Evolutionary conservation across 2,113 vertebrate genomes (phyloP).

Genomic region (Menidia beryllina): DNA sequence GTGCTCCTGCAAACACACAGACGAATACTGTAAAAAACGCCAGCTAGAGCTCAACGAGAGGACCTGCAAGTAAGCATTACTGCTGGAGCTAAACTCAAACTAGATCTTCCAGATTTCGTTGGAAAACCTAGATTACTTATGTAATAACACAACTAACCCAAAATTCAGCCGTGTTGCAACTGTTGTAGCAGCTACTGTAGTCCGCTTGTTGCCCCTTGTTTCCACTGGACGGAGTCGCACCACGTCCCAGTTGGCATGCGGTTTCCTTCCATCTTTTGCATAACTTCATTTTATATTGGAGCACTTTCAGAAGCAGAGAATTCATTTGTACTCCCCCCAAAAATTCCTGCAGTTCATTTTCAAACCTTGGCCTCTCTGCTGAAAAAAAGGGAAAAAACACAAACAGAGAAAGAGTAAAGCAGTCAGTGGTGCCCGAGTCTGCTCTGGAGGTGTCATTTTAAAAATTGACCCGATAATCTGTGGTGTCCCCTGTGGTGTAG

Average conservation of each 20-base stretch:
- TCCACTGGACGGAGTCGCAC: slow-evolving; percentile 2
- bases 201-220: slow-evolving; percentile 21
- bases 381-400: too few species aligned
- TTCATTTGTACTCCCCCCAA: background rate
- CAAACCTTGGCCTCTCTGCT: background rate
- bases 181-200: background rate
- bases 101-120: background rate
- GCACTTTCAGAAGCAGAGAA: background rate
- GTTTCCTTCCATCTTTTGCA: background rate
- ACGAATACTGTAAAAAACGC: slow-evolving; percentile 95
- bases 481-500: background rate
- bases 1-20: slow-evolving; percentile 99
- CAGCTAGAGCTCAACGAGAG: slow-evolving; percentile 99
- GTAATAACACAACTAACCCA: slow-evolving; percentile 19
- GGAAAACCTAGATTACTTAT: slow-evolving; percentile 8
- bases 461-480: background rate
- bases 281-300: background rate
- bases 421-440: background rate
- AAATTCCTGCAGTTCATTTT: slow-evolving; percentile 10
- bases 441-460: background rate
- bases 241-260: background rate
- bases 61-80: slow-evolving; percentile 95
- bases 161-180: slow-evolving; percentile 1
- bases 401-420: too few species aligned
- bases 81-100: background rate